Conservation (phyloP, 1,140 invertebrate species). For the Phthorimaea operculella region DNA sequence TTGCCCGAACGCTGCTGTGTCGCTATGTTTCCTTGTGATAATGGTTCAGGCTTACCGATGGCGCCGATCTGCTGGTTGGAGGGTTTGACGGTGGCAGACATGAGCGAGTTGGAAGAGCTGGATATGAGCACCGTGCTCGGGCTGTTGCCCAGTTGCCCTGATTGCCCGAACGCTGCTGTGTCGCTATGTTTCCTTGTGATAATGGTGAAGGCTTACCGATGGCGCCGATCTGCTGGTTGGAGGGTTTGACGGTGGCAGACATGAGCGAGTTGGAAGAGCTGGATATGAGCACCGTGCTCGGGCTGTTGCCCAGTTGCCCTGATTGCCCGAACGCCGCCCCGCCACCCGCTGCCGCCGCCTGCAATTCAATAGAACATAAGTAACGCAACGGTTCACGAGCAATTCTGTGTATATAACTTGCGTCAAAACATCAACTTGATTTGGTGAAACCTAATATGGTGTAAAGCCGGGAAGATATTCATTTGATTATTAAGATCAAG, state of each 20-base stretch:
- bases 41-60: slow-evolving; percentile 70
- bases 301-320: slow-evolving; percentile 82
- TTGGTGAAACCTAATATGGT: too few species aligned
- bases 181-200: too few species aligned
- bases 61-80: slow-evolving; percentile 84
- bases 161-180: slow-evolving; percentile 79
- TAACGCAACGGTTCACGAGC: too few species aligned
- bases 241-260: slow-evolving; percentile 89
- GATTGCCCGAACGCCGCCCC: slow-evolving; percentile 78
- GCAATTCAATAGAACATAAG: background rate
- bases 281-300: slow-evolving; percentile 89
- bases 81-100: slow-evolving; percentile 90
- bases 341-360: slow-evolving; percentile 67
- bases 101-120: slow-evolving; percentile 86
- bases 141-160: slow-evolving; percentile 82
- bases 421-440: too few species aligned
- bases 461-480: too few species aligned
- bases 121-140: slow-evolving; percentile 91
- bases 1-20: slow-evolving; percentile 78
- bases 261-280: slow-evolving; percentile 89
- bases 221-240: slow-evolving; percentile 83
- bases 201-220: slow-evolving; percentile 69
- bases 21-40: too few species aligned
- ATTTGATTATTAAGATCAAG: too few species aligned
- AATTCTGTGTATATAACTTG: too few species aligned